phyloP scores from a whole-genome alignment of 1,140 invertebrate genomes.

The Orchesella cincta region DNA sequence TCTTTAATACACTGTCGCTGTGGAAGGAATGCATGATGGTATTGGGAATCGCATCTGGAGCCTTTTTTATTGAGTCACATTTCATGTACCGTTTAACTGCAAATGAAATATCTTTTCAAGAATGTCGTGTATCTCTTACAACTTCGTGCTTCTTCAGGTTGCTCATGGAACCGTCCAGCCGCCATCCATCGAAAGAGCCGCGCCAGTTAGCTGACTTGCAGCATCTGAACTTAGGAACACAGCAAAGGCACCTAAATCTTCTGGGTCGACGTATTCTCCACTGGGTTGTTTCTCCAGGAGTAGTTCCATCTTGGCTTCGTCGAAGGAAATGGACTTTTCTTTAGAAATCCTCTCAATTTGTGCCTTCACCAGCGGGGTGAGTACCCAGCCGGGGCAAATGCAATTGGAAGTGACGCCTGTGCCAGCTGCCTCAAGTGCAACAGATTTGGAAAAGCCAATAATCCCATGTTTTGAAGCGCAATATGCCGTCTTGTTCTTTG shows the following conservation, averaged over 20 bases:
- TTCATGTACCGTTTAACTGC: no score
- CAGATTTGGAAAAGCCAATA: constrained; percentile 54
- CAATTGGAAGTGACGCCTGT: constrained; percentile 55
- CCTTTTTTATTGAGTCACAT: no score
- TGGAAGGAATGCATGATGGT: no score
- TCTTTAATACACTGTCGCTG: no score
- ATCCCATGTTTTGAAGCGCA: constrained; percentile 54
- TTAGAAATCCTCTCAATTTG: constrained; percentile 48
- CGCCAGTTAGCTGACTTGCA: no score
- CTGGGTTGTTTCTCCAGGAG: constrained; percentile 37
- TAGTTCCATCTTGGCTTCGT: constrained; percentile 33
- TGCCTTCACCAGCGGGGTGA: constrained; percentile 53
- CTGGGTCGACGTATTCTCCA: constrained; percentile 38
- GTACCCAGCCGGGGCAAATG: constrained; percentile 56
- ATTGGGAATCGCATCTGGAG: no score
- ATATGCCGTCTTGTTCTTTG: constrained; percentile 54
- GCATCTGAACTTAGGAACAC: constrained; percentile 37
- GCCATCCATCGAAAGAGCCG: no score
- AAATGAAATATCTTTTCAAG: no score
- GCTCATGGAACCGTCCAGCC: no score
- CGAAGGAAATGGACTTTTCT: constrained; percentile 36
- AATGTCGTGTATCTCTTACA: no score
- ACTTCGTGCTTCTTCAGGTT: no score
- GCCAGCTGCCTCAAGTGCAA: constrained; percentile 54
- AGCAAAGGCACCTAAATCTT: constrained; percentile 41